A percentile compares a stretch with the other conserved stretches of the same genome.
Evolutionary conservation across 2,113 vertebrate genomes (phyloP).

Genomic region (Ginglymostoma cirratum): DNA sequence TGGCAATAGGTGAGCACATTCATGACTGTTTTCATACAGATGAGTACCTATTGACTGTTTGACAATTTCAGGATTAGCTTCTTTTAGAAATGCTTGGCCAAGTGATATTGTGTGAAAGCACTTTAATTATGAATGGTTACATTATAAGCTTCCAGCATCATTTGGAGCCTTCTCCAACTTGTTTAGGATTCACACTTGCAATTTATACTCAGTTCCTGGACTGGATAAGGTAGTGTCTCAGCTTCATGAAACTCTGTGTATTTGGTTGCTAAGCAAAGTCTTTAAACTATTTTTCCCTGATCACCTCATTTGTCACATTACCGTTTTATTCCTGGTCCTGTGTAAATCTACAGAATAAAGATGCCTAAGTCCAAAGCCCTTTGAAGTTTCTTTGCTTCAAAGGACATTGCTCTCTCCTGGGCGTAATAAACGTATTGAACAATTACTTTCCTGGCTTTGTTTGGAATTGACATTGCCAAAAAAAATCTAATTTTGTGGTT

Average conservation of each 20-base stretch:
- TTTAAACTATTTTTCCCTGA: not conserved
- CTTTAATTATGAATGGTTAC: not conserved
- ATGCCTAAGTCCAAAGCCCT: not conserved
- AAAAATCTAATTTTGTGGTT: not conserved
- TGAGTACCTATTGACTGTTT: not conserved
- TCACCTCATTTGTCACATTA: not conserved
- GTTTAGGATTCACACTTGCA: not conserved
- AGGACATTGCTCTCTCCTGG: not conserved
- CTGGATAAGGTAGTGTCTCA: not conserved
- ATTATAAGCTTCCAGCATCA: not conserved
- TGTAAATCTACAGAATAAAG: constrained; percentile 20
- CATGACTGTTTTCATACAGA: not conserved
- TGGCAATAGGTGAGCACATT: not conserved
- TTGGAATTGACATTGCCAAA: not conserved
- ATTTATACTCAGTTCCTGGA: not conserved
- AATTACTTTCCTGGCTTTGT: not conserved
- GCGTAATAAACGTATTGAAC: not conserved
- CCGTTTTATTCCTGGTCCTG: not conserved
- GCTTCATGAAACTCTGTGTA: not conserved
- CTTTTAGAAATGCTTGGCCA: not conserved
- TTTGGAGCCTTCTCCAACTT: not conserved
- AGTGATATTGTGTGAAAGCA: not conserved
- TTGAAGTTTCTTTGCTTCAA: constrained; percentile 18
- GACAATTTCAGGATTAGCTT: not conserved
- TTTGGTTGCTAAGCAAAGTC: not conserved